These are phyloP conservation scores for Dermatemys mawii DNA, from an alignment of 2,113 vertebrate genomes.

Conservation along the genomic window DNA sequence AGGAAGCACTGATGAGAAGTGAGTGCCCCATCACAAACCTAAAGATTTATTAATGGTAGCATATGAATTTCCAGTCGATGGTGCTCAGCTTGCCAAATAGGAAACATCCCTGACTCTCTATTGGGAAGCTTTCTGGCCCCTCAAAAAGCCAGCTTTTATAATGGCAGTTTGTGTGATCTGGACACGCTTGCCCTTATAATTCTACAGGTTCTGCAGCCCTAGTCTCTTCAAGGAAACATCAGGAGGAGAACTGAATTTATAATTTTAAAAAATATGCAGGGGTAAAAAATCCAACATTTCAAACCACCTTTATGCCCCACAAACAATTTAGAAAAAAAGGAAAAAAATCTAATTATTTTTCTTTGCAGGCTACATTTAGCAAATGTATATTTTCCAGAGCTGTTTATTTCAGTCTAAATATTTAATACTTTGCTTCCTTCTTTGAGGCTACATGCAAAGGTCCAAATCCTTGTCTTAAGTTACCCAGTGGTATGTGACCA, in stretches of 20 bases:
- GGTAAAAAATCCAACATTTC: too few species aligned
- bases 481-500: neutral
- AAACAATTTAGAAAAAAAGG: too few species aligned
- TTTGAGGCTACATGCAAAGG: neutral
- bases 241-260: neutral
- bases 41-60: neutral
- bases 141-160: neutral
- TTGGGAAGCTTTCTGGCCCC: neutral
- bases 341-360: neutral
- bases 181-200: neutral
- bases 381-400: neutral
- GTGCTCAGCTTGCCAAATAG: neutral
- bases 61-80: neutral
- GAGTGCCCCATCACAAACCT: neutral
- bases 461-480: fast-evolving
- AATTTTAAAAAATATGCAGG: neutral
- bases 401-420: neutral
- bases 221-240: too few species aligned
- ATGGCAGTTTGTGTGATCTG: neutral
- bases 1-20: too few species aligned
- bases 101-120: neutral
- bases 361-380: neutral
- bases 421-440: neutral
- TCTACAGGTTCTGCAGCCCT: neutral
- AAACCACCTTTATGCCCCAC: too few species aligned